Percentiles rank a stretch among this genome's conserved stretches.
These are phyloP conservation scores for Temnothorax longispinosus DNA, from an alignment of 1,140 invertebrate species.

Conservation along the genomic window DNA sequence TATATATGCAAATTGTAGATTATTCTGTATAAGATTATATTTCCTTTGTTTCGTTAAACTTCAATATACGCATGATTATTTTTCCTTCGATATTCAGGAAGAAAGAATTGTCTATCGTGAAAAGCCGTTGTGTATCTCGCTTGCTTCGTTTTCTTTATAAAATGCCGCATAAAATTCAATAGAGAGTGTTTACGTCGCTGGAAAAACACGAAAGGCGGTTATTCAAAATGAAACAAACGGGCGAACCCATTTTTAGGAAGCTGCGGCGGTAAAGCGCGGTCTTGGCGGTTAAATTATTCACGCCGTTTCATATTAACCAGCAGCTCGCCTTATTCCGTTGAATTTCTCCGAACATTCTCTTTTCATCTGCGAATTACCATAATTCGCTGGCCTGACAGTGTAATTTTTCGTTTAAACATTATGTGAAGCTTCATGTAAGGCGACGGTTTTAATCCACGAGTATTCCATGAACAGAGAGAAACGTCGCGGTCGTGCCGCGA, in stretches of 20 bases:
- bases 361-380: constrained; percentile 40
- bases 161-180: constrained; percentile 38
- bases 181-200: constrained; percentile 21
- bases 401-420: constrained; percentile 45
- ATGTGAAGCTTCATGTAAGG: constrained; percentile 1
- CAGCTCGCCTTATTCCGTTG: not conserved
- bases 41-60: not conserved
- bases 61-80: not conserved
- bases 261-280: not conserved
- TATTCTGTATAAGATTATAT: not conserved
- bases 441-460: constrained; percentile 32
- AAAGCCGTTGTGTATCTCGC: not conserved
- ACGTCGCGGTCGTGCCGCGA: constrained; percentile 53
- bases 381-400: constrained; percentile 3
- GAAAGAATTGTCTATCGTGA: constrained; percentile 3
- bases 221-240: constrained; percentile 33
- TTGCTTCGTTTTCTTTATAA: not conserved
- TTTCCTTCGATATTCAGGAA: not conserved
- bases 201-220: not conserved
- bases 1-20: not conserved
- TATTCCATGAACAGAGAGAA: not conserved
- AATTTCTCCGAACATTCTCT: constrained; percentile 9
- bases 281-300: constrained; percentile 40
- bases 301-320: constrained; percentile 30
- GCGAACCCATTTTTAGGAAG: constrained; percentile 24